These are phyloP conservation scores for Alectura lathami DNA, from an alignment of 2,113 vertebrate species.

Conservation along the genomic window DNA sequence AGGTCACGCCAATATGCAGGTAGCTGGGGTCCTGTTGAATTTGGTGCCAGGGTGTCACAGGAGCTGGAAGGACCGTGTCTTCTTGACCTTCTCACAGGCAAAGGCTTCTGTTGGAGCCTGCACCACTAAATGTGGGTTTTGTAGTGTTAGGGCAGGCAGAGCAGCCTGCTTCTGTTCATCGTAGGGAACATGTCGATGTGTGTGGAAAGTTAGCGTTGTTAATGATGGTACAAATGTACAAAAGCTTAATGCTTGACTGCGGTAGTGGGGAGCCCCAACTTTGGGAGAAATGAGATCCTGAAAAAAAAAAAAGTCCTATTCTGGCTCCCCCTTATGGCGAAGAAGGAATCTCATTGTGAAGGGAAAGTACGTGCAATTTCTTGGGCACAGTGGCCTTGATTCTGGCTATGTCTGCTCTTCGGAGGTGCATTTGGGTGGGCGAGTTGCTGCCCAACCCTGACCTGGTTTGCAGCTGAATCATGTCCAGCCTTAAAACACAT, in stretches of 20 bases:
- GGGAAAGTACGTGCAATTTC: background rate
- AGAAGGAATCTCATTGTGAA: background rate
- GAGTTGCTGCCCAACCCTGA: background rate
- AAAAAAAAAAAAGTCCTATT: background rate
- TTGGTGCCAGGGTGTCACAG: background rate
- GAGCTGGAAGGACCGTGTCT: accelerated
- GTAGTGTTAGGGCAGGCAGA: background rate
- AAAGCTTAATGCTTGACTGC: background rate
- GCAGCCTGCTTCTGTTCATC: accelerated
- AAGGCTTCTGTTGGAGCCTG: background rate
- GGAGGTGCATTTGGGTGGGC: background rate
- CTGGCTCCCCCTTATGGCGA: conserved; percentile 25
- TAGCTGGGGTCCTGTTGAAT: background rate
- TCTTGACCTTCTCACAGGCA: background rate
- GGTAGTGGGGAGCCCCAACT: background rate
- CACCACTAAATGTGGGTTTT: accelerated
- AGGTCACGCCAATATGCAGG: background rate
- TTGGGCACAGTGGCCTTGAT: background rate
- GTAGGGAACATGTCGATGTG: accelerated
- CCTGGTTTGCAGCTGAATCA: background rate
- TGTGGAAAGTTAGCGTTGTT: background rate
- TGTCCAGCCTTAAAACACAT: background rate
- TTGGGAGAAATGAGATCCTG: background rate
- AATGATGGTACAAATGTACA: accelerated
- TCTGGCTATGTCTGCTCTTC: background rate